phyloP scores from a whole-genome alignment of 1,140 invertebrate genomes.

The Drosophila truncata region DNA sequence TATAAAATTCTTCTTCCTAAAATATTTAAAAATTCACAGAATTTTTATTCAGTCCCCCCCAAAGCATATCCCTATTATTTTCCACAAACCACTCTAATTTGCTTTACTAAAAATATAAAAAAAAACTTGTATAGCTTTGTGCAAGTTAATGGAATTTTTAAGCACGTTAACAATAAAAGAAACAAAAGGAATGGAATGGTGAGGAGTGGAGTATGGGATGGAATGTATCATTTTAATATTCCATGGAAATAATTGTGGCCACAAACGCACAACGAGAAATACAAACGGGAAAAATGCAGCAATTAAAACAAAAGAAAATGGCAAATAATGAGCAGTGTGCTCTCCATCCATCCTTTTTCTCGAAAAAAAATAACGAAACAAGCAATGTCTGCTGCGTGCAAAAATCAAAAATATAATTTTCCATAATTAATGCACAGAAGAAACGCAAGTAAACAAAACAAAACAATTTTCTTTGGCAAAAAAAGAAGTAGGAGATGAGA shows the following conservation, averaged over 20 bases:
- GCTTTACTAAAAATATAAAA: not conserved
- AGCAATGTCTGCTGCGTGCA: conserved; percentile 39
- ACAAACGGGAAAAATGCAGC: conserved; percentile 17
- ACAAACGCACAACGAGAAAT: conserved; percentile 30
- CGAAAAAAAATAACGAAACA: conserved; percentile 1
- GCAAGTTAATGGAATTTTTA: conserved; percentile 44
- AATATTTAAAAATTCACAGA: not conserved
- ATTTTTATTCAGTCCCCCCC: not conserved
- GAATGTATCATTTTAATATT: conserved; percentile 46
- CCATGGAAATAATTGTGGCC: conserved; percentile 43
- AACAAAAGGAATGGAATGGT: not conserved
- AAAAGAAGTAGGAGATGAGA: conserved; percentile 3
- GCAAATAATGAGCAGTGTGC: conserved; percentile 39
- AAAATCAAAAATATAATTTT: conserved; percentile 61
- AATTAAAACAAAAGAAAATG: conserved; percentile 46
- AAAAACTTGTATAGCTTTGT: not conserved
- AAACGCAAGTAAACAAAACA: conserved; percentile 21
- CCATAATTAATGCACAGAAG: conserved; percentile 63
- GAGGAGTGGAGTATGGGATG: not conserved
- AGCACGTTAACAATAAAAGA: conserved; percentile 1
- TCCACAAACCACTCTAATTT: not conserved
- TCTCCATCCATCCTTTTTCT: conserved; percentile 11
- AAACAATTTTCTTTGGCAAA: conserved; percentile 47
- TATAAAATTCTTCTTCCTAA: not conserved
- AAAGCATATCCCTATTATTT: not conserved